Conservation (phyloP, 2,797 vertebrate genomes). For the Tachyglossus aculeatus region DNA sequence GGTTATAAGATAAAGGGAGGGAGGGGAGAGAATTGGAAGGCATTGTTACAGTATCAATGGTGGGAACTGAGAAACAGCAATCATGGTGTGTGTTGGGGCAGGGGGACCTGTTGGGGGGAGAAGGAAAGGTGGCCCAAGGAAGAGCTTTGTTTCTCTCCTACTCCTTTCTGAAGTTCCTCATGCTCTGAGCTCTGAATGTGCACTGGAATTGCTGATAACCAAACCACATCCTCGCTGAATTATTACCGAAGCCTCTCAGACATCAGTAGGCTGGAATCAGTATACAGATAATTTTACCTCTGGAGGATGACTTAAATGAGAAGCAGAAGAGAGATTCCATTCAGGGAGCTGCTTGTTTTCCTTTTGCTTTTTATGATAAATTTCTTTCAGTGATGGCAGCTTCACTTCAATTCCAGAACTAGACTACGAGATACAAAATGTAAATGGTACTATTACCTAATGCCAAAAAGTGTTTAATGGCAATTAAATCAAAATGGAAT, state of each 20-base stretch:
- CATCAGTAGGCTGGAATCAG: accelerated
- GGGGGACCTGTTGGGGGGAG: too few relatives aligned
- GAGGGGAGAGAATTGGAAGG: too few relatives aligned
- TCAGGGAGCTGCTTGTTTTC: constrained; percentile 75
- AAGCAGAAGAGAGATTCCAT: constrained; percentile 69
- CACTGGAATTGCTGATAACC: too few relatives aligned
- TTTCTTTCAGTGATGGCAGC: constrained; percentile 84
- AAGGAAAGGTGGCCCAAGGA: too few relatives aligned
- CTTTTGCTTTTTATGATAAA: constrained; percentile 86
- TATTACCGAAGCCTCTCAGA: accelerated
- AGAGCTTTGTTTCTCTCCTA: too few relatives aligned
- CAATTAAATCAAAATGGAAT: not conserved
- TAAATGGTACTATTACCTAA: constrained; percentile 22
- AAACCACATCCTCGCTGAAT: too few relatives aligned
- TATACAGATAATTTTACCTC: constrained; percentile 76
- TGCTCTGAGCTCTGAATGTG: too few relatives aligned
- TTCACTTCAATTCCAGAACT: constrained; percentile 73
- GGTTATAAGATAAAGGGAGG: too few relatives aligned
- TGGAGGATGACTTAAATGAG: constrained; percentile 78
- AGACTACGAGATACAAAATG: constrained; percentile 67
- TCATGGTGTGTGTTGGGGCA: too few relatives aligned
- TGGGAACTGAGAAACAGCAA: too few relatives aligned
- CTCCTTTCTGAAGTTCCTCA: too few relatives aligned
- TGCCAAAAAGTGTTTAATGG: not conserved
- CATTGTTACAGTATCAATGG: too few relatives aligned